Conservation (phyloP, 2,113 vertebrate species). For the Larimichthys crocea region DNA sequence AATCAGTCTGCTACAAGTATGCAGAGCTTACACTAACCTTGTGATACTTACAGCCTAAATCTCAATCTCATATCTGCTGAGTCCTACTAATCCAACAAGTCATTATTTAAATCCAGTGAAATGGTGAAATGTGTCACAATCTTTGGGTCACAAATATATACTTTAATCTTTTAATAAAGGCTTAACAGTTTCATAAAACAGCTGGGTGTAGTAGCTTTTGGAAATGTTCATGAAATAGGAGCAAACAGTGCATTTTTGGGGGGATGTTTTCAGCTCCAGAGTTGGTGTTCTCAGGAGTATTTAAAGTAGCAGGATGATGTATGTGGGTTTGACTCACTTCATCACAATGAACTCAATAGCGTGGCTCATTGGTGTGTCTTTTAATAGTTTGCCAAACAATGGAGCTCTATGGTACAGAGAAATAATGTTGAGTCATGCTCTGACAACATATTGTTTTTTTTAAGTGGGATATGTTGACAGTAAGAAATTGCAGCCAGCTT, state of each 20-base stretch:
- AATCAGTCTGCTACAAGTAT: not conserved
- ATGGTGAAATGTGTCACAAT: not conserved
- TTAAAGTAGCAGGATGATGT: not conserved
- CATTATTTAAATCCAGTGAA: not conserved
- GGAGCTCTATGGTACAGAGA: not conserved
- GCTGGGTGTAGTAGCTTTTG: not conserved
- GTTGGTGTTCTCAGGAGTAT: not conserved
- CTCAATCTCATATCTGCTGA: not conserved
- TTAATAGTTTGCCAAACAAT: not conserved
- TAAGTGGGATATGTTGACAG: not conserved
- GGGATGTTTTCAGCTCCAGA: not conserved
- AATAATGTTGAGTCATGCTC: not conserved
- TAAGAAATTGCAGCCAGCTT: not conserved
- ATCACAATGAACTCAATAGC: not conserved
- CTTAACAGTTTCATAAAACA: not conserved
- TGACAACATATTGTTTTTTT: not conserved
- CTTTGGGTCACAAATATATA: not conserved
- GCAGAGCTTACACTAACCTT: not conserved
- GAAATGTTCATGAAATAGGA: too few species aligned
- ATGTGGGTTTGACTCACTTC: not conserved
- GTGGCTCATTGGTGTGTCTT: not conserved
- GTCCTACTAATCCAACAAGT: not conserved
- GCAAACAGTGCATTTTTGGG: not conserved
- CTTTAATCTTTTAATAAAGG: not conserved
- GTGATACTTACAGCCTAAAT: not conserved